These are phyloP conservation scores for Cololabis saira DNA, from an alignment of 2,113 vertebrate genomes.

Conservation along the genomic window DNA sequence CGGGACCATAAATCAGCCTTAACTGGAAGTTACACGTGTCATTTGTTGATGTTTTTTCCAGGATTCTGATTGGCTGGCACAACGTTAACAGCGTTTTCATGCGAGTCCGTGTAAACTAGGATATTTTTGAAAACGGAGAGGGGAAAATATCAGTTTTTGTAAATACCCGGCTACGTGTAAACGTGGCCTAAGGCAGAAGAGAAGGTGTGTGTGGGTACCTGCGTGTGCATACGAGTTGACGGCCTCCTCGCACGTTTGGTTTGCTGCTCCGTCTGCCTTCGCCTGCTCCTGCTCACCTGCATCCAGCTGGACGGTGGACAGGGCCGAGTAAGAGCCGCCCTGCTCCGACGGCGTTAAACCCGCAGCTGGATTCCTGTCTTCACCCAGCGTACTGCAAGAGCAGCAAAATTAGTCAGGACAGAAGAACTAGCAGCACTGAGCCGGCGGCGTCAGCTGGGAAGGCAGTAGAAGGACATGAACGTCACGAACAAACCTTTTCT, in stretches of 20 bases:
- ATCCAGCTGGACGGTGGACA: constrained; percentile 64
- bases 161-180: no score
- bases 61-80: no score
- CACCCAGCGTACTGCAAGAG: constrained; percentile 47
- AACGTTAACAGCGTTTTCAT: no score
- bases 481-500: constrained; percentile 57
- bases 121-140: no score
- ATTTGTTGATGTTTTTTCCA: no score
- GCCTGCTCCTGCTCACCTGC: constrained; percentile 68
- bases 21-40: no score
- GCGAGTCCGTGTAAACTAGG: no score
- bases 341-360: constrained; percentile 64
- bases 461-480: background rate
- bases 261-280: constrained; percentile 42
- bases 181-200: no score
- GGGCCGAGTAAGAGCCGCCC: constrained; percentile 60
- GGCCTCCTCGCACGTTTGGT: constrained; percentile 54
- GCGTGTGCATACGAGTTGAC: constrained; percentile 70
- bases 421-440: background rate
- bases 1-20: no score
- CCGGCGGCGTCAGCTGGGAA: background rate
- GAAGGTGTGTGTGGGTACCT: constrained; percentile 49
- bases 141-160: no score
- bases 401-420: background rate
- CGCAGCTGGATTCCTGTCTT: constrained; percentile 49